These are phyloP conservation scores for Acrocyrtus sp. DNA, from an alignment of 2,888 invertebrate species.

Conservation along the genomic window DNA sequence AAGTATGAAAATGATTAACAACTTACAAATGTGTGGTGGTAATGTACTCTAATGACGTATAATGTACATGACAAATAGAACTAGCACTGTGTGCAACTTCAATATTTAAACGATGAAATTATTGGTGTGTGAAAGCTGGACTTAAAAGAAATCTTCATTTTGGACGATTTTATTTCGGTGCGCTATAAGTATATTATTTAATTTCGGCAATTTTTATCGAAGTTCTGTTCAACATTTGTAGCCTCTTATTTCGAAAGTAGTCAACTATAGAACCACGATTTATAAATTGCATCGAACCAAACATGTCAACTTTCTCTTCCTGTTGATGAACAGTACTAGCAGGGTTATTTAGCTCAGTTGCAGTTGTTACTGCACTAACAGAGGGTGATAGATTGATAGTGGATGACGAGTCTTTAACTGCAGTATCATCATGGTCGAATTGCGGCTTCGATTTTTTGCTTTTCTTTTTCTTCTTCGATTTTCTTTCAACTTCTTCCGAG, in stretches of 20 bases:
- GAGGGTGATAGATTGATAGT: neutral
- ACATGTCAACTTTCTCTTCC: constrained; percentile 22
- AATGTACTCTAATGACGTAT: too few species aligned
- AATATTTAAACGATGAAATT: too few species aligned
- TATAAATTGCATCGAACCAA: constrained; percentile 39
- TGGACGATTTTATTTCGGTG: too few species aligned
- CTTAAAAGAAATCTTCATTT: too few species aligned
- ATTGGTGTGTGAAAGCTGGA: too few species aligned
- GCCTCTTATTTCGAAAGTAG: constrained; percentile 42
- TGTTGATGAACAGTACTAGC: neutral
- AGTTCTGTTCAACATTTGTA: constrained; percentile 16
- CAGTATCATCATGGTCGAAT: neutral
- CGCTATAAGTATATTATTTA: too few species aligned
- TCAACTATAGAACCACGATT: constrained; percentile 50
- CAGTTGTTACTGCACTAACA: neutral
- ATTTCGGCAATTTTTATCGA: too few species aligned
- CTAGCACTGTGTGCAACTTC: too few species aligned
- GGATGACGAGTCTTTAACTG: neutral
- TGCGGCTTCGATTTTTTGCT: constrained; percentile 3
- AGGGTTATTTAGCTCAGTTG: neutral
- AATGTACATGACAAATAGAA: too few species aligned
- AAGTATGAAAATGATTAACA: too few species aligned
- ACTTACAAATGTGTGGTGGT: too few species aligned
- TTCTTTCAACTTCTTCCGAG: neutral
- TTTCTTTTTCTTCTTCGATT: constrained; percentile 26